A percentile compares a stretch with the other conserved stretches of the same genome.
phyloP scores from a whole-genome alignment of 2,888 invertebrate genomes.

The Frankliniella fusca region DNA sequence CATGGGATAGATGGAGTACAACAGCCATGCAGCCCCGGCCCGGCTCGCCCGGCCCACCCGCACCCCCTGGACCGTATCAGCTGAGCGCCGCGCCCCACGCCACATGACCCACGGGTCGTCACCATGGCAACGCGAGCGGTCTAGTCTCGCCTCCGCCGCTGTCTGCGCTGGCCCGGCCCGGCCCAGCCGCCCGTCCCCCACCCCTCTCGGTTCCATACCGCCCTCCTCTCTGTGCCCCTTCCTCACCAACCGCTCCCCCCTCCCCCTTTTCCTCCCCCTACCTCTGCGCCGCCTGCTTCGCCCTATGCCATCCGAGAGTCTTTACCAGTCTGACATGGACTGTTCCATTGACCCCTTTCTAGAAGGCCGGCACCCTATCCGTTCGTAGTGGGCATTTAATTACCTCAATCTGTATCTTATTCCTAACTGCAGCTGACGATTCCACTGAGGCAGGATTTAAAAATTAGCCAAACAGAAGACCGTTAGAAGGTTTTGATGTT shows the following conservation, averaged over 20 bases:
- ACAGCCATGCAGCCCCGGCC: not conserved
- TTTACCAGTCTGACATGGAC: not conserved
- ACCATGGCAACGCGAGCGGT: not conserved
- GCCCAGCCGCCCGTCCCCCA: not conserved
- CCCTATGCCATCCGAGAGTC: not conserved
- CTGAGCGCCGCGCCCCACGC: not conserved
- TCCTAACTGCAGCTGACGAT: too few species aligned
- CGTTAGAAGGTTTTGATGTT: too few species aligned
- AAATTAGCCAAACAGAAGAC: too few species aligned
- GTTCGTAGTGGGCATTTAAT: too few species aligned
- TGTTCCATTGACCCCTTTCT: not conserved
- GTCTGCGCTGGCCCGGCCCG: not conserved
- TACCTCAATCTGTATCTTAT: too few species aligned
- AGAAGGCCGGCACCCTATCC: too few species aligned
- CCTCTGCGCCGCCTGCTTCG: not conserved
- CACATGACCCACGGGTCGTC: not conserved
- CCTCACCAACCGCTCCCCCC: not conserved
- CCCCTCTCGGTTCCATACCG: not conserved
- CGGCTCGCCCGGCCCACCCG: not conserved
- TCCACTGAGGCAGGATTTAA: too few species aligned
- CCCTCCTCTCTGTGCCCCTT: not conserved
- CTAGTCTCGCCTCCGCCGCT: not conserved
- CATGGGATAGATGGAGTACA: too few species aligned
- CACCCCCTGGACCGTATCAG: not conserved
- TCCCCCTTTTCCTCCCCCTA: not conserved